These are phyloP conservation scores for Pagetopsis macropterus DNA, from an alignment of 2,797 vertebrate species.

Conservation along the genomic window DNA sequence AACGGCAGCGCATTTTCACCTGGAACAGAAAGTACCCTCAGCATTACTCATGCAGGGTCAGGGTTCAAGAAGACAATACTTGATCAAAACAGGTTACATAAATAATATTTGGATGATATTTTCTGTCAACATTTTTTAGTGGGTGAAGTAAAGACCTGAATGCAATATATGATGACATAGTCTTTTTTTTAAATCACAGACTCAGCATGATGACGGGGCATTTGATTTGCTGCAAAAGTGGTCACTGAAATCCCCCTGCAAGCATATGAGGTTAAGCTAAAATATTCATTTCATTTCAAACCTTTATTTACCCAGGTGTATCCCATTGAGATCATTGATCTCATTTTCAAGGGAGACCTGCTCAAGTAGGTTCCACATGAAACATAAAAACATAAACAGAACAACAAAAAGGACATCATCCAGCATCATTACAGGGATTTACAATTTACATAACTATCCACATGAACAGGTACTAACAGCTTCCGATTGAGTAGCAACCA, in stretches of 20 bases:
- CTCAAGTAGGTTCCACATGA: too few relatives aligned
- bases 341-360: too few relatives aligned
- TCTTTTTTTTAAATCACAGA: constrained; percentile 27
- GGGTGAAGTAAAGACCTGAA: constrained; percentile 12
- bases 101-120: constrained; percentile 31
- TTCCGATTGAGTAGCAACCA: too few relatives aligned
- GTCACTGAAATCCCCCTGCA: constrained; percentile 1
- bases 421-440: too few relatives aligned
- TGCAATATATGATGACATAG: constrained; percentile 32
- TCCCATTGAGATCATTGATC: too few relatives aligned
- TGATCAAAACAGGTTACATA: constrained; percentile 24
- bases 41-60: constrained; percentile 34
- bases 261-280: neutral
- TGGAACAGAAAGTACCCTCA: constrained; percentile 60
- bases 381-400: too few relatives aligned
- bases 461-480: too few relatives aligned
- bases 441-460: too few relatives aligned
- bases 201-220: constrained; percentile 1
- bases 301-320: too few relatives aligned
- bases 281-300: too few relatives aligned
- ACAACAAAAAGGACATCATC: too few relatives aligned
- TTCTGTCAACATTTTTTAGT: constrained; percentile 6
- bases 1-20: constrained; percentile 47
- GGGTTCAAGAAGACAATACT: constrained; percentile 13
- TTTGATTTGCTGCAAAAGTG: constrained; percentile 13